Percentiles rank a stretch among this genome's conserved stretches.
Conservation (phyloP, 1,140 invertebrate genomes). For the Leptestheria dahalacensis region DNA sequence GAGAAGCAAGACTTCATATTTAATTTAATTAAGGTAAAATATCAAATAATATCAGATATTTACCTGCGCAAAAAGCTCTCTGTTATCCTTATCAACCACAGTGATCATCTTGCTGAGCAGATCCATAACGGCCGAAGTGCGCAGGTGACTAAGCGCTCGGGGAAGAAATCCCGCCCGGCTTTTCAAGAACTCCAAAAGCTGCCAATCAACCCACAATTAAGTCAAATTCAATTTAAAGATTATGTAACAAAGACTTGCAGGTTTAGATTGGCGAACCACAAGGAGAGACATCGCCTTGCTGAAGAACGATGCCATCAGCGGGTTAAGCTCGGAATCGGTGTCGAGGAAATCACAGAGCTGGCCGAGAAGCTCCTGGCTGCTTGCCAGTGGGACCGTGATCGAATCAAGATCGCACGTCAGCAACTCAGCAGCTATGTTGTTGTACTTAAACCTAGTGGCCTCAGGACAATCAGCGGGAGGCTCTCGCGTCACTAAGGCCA, state of each 20-base stretch:
- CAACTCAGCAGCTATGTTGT: slow-evolving; percentile 86
- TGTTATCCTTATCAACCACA: slow-evolving; percentile 59
- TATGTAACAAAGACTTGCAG: slow-evolving; percentile 34
- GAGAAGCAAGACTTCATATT: slow-evolving; percentile 16
- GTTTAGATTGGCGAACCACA: slow-evolving; percentile 58
- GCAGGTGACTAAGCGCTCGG: slow-evolving; percentile 69
- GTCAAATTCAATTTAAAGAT: slow-evolving; percentile 55
- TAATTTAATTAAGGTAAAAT: slow-evolving; percentile 1
- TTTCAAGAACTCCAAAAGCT: slow-evolving; percentile 83
- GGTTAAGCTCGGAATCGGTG: slow-evolving; percentile 72
- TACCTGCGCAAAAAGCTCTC: slow-evolving; percentile 68
- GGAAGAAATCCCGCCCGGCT: slow-evolving; percentile 58
- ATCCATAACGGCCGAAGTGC: slow-evolving; percentile 91
- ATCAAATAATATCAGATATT: slow-evolving; percentile 20
- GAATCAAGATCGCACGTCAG: slow-evolving; percentile 72
- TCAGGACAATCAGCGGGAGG: slow-evolving; percentile 47
- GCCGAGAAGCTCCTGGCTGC: slow-evolving; percentile 54
- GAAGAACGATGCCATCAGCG: slow-evolving; percentile 86
- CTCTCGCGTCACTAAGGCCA: slow-evolving; percentile 70
- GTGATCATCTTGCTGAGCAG: slow-evolving; percentile 74
- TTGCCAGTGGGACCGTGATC: slow-evolving; percentile 69
- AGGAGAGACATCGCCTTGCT: slow-evolving; percentile 82
- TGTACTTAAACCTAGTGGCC: slow-evolving; percentile 59
- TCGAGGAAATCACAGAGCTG: slow-evolving; percentile 81
- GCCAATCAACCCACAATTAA: slow-evolving; percentile 73